phyloP scores from a whole-genome alignment of 2,888 invertebrate genomes.

The Eilema caniola region DNA sequence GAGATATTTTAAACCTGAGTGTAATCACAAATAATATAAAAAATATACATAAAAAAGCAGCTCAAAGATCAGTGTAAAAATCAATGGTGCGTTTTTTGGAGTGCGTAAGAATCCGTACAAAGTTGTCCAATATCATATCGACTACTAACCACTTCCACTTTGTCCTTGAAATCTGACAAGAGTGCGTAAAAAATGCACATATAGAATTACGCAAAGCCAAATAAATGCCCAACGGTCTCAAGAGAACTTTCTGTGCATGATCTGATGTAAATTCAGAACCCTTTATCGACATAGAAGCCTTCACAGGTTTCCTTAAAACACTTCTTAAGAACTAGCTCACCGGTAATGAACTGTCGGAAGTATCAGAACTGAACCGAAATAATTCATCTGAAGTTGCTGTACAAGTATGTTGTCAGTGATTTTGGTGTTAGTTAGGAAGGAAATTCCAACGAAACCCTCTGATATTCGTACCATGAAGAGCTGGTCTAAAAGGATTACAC shows the following conservation, averaged over 20 bases:
- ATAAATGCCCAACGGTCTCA: constrained; percentile 59
- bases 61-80: not conserved
- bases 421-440: not conserved
- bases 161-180: constrained; percentile 63
- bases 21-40: too few relatives aligned
- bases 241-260: constrained; percentile 19
- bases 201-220: constrained; percentile 70
- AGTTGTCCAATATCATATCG: constrained; percentile 57
- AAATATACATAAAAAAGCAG: not conserved
- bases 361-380: not conserved
- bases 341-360: not conserved
- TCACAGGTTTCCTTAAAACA: not conserved
- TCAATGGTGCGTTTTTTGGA: constrained; percentile 31
- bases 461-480: too few relatives aligned
- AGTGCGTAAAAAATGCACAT: constrained; percentile 50
- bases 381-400: too few relatives aligned
- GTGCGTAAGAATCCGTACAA: constrained; percentile 65
- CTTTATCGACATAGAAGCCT: not conserved
- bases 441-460: not conserved
- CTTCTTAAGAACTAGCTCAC: too few relatives aligned
- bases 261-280: not conserved
- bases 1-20: not conserved
- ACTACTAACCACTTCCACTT: constrained; percentile 70
- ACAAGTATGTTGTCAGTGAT: too few relatives aligned
- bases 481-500: too few relatives aligned